phyloP scores from a whole-genome alignment of 1,140 invertebrate genomes.

The Acromyrmex heyeri region DNA sequence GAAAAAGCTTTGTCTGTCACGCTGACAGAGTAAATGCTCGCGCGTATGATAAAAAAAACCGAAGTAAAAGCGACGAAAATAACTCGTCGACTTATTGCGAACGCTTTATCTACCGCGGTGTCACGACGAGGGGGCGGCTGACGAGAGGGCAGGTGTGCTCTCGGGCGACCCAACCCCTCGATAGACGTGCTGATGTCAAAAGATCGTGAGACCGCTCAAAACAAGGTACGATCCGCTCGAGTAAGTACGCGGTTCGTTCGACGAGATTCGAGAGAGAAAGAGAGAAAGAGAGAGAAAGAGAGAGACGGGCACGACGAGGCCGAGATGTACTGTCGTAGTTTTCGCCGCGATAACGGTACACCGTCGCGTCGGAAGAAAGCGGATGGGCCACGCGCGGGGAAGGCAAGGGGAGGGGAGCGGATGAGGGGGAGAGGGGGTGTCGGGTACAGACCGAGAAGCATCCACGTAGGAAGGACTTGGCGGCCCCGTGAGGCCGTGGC shows the following conservation, averaged over 20 bases:
- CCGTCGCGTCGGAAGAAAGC: slow-evolving; percentile 16
- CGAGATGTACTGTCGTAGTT: not conserved
- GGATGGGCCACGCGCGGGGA: not conserved
- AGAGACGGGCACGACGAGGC: not conserved
- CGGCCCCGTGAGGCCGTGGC: not conserved
- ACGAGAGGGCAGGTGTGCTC: not conserved
- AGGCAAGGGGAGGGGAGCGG: not conserved
- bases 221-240: slow-evolving; percentile 63
- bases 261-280: not conserved
- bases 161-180: slow-evolving; percentile 50
- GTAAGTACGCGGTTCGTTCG: no score
- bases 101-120: no score
- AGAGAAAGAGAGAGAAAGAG: not conserved
- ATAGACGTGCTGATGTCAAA: slow-evolving; percentile 65
- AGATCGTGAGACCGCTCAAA: slow-evolving; percentile 68
- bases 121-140: not conserved
- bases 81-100: slow-evolving; percentile 18
- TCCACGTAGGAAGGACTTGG: slow-evolving; percentile 68
- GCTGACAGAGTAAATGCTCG: slow-evolving; percentile 5
- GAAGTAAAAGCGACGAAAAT: slow-evolving; percentile 34
- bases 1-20: slow-evolving; percentile 50
- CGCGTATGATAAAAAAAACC: not conserved
- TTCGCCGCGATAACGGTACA: slow-evolving; percentile 41
- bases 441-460: slow-evolving; percentile 57
- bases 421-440: not conserved